Percentiles rank a stretch among this genome's conserved stretches.
These are phyloP conservation scores for Suncus etruscus DNA, from an alignment of 2,113 vertebrate genomes.

Conservation along the genomic window DNA sequence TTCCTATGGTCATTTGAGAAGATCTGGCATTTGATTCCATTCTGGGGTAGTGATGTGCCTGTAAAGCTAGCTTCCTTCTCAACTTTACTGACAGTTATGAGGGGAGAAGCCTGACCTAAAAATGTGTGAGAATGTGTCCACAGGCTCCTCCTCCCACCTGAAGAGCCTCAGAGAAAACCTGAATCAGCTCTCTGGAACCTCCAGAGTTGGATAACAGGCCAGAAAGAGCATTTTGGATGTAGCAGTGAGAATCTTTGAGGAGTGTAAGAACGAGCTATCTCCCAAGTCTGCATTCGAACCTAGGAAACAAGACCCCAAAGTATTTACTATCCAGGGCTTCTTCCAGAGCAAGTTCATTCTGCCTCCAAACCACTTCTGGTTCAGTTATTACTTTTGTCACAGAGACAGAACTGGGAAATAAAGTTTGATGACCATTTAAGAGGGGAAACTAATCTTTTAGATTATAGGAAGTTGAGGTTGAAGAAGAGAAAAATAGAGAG, in stretches of 20 bases:
- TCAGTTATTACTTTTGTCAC: slow-evolving; percentile 15
- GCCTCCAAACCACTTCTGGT: neutral
- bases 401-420: slow-evolving; percentile 29
- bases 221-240: neutral
- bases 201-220: neutral
- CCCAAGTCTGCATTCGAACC: neutral
- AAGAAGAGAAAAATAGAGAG: neutral
- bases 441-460: neutral
- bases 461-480: neutral
- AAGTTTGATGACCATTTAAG: neutral
- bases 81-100: slow-evolving; percentile 25
- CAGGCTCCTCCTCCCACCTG: neutral
- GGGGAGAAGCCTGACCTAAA: slow-evolving; percentile 19
- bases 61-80: neutral
- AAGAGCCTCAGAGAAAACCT: neutral
- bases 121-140: neutral
- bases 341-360: neutral
- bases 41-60: neutral
- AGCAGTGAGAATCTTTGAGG: neutral
- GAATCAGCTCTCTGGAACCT: neutral
- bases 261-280: neutral
- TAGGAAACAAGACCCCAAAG: neutral
- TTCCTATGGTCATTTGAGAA: neutral
- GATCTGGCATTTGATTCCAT: slow-evolving; percentile 17
- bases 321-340: neutral